Percentiles rank a stretch among this genome's conserved stretches.
These are phyloP conservation scores for Danaus melanippus DNA, from an alignment of 1,140 invertebrate species.

Conservation along the genomic window DNA sequence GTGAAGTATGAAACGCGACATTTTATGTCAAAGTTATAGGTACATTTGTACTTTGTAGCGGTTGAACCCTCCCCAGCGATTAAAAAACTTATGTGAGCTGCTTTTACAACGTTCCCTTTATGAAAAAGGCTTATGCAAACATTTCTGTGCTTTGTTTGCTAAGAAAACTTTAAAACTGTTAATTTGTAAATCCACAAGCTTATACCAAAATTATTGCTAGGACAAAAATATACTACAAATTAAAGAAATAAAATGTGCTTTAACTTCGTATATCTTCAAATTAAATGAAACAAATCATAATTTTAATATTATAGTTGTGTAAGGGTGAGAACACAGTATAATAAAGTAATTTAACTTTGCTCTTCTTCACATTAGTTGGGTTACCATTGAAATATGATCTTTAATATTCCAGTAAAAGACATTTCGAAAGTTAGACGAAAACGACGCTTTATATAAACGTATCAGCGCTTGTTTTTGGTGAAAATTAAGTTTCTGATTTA, in stretches of 20 bases:
- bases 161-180: too few species aligned
- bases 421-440: conserved; percentile 12
- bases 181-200: too few species aligned
- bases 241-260: background rate
- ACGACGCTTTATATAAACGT: conserved; percentile 14
- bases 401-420: conserved; percentile 15
- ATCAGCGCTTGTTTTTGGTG: conserved; percentile 17
- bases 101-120: conserved; percentile 16
- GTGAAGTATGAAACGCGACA: conserved; percentile 36
- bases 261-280: background rate
- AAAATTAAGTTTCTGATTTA: conserved; percentile 24
- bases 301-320: too few species aligned
- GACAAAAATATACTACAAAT: background rate
- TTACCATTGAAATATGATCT: conserved; percentile 17
- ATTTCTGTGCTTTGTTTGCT: background rate
- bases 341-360: conserved; percentile 21
- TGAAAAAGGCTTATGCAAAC: conserved; percentile 13
- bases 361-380: conserved; percentile 14
- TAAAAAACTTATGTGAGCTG: conserved; percentile 23
- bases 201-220: too few species aligned
- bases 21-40: conserved; percentile 21
- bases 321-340: conserved; percentile 5
- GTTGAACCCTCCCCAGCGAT: conserved; percentile 17
- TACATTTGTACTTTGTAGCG: conserved; percentile 18
- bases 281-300: too few species aligned